Base-by-base conservation (phyloP, 2,113 vertebrate genomes). In the Semnopithecus entellus region DNA sequence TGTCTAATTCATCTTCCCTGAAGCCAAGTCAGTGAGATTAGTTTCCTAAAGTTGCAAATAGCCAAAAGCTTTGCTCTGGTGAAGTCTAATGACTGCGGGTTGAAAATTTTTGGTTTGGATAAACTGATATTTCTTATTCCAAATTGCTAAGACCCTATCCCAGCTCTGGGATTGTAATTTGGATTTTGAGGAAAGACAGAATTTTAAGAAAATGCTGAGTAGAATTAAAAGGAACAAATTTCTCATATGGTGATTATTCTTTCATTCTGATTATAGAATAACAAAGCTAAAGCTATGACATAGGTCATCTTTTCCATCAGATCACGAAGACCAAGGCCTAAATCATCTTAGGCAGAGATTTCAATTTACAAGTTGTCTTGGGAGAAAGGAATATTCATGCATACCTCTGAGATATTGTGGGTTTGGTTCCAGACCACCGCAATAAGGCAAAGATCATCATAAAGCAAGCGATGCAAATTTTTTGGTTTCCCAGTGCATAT, bases 111-210 rank as follows among this genome's bases (percentile, higher is more conserved):
- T 32, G 48, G n/a, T 72, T 96, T 94, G 57, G 43, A 84, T 90
- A 89, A 92, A 78, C 88, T 79, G 50, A 90, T 35, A 23, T 92
- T 93, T 97, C 70, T 90, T 25, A 50, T 50, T 95, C 48, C 96
- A 22, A 83, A 75, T 84, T 80, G 17, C 87, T 95, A 87, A 91
- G 94, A 76, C 27, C 61, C 3, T 88, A 48, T 78, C 32, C 38
- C 6, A 70, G 17, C 50, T 92, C 86, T 96, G 80, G 35, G 6
- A 70, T 18, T 92, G 8, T 87, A 59, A n/a, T 68, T 96, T 90
- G 68, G 32, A 52, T 59, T 95, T 96, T 30, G 9, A 93, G 72
- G 79, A 87, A 90, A 80, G 80, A 57, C 38, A 76, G 30, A 55
- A 35, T 66, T 84, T 82, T 79, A 48, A 95, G 64, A 87, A 88